Base-by-base conservation (phyloP, 2,113 vertebrate species). In the Brevimyrus niger region DNA sequence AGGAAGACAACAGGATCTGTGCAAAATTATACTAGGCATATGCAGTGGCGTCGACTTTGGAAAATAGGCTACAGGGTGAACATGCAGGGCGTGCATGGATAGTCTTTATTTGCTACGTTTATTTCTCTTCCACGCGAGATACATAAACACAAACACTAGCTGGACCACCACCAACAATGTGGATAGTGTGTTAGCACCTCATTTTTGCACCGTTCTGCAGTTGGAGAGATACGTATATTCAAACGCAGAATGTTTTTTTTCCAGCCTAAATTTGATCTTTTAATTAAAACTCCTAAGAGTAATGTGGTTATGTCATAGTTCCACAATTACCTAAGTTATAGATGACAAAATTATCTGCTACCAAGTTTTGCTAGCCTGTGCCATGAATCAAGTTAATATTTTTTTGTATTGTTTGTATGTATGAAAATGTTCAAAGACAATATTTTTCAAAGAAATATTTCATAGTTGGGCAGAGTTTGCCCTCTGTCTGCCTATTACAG, bases 391-490 rank as follows among this genome's bases (percentile, higher is more conserved):
- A 44, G 53, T 31, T 42, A 58, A 61, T 42, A 87, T 87, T 87
- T 87, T 87, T 58, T 35, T 21, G 31, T 38, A 38, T 23, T 73
- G 69, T 38, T 38, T 80, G 8, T 80, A 38, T 42, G 31, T 17
- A 80, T 80, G 35, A 8, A 2, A 42, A 80, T 80, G 35, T 19
- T 80, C 35, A 17, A 80, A 19, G 35, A 38, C 69, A 80, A 87
- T 44, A 61, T 58, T 38, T 58, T 38, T 87, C 50, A 87, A 87
- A 38, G 17, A 55, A 58, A 35, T 11, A 55, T 80, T 38, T 80
- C 73, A 80, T 42, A 80, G 35, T 51, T 23, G 58, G 53, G 42
- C 23, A 44, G 58, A 44, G 42, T 15, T 95, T 76, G 95, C 31
- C 27, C 10, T 87, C 27, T 55, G n/a, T 35, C 50, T 51, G 27